phyloP scores from a whole-genome alignment of 2,888 invertebrate species.

The Reticulitermes lucifugus region DNA sequence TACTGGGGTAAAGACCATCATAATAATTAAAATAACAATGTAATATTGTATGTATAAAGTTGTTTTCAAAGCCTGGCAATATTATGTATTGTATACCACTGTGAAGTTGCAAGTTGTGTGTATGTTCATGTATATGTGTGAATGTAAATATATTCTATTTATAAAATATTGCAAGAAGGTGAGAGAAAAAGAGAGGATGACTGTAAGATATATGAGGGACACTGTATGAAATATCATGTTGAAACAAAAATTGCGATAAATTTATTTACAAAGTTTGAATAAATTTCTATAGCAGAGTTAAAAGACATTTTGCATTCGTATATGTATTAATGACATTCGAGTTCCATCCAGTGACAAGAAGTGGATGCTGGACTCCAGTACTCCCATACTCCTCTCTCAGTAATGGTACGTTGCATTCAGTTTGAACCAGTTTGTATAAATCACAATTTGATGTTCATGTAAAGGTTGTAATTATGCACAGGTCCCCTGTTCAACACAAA shows the following conservation, averaged over 20 bases:
- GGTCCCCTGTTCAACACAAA: no score
- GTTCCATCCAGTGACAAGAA: no score
- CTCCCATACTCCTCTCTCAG: no score
- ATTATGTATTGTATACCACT: constrained; percentile 39
- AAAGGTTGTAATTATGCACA: no score
- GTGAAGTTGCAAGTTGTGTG: constrained; percentile 21
- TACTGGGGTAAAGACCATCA: constrained; percentile 23
- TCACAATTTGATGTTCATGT: no score
- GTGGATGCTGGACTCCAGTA: no score
- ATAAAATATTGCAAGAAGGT: constrained; percentile 34
- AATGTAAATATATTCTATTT: constrained; percentile 48
- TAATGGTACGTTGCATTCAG: no score
- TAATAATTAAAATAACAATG: constrained; percentile 25
- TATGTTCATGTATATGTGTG: constrained; percentile 41
- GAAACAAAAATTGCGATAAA: constrained; percentile 50
- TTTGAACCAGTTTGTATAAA: no score
- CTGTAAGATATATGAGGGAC: constrained; percentile 19
- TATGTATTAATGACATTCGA: no score
- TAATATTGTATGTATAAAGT: constrained; percentile 26
- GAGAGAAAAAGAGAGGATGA: background rate
- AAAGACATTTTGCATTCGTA: constrained; percentile 9
- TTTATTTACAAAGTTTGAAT: constrained; percentile 53
- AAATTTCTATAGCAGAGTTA: constrained; percentile 55
- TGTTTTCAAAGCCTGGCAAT: constrained; percentile 45
- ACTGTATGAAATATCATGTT: constrained; percentile 36